These are phyloP conservation scores for Palythoa grandis DNA, from an alignment of 92 coral and sea anemone genomes.

Conservation along the genomic window DNA sequence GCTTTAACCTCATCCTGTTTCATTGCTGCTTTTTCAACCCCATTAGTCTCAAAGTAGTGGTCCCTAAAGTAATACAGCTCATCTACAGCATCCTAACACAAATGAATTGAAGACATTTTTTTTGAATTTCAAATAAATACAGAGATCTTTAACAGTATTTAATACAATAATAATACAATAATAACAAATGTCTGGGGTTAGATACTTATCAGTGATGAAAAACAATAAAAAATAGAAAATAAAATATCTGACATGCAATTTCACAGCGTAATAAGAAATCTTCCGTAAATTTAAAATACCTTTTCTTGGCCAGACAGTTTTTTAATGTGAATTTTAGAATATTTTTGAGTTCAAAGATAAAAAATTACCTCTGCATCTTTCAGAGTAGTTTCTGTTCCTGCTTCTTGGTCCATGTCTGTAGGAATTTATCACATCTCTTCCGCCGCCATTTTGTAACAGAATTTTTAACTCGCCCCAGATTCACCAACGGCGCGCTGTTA, in stretches of 20 bases:
- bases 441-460: constrained; percentile 83
- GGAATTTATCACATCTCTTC: constrained; percentile 23
- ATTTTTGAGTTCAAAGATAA: background rate
- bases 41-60: constrained; percentile 90
- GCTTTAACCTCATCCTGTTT: constrained; percentile 71
- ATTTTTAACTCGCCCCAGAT: constrained; percentile 16
- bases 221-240: no score
- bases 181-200: background rate
- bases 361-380: background rate
- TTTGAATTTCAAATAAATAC: no score
- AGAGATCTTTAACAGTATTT: background rate
- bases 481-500: constrained; percentile 30
- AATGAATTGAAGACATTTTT: background rate
- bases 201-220: background rate
- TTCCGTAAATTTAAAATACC: no score
- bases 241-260: no score
- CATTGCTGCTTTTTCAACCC: constrained; percentile 83
- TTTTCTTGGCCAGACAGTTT: background rate
- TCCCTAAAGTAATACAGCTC: constrained; percentile 92
- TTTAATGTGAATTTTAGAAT: background rate
- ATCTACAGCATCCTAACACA: constrained; percentile 78
- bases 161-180: no score
- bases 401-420: constrained; percentile 22
- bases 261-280: no score
- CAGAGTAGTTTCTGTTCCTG: no score